A percentile compares a stretch with the other conserved stretches of the same genome.
Evolutionary conservation across 2,797 vertebrate species (phyloP).

Genomic region (Paguma larvata): DNA sequence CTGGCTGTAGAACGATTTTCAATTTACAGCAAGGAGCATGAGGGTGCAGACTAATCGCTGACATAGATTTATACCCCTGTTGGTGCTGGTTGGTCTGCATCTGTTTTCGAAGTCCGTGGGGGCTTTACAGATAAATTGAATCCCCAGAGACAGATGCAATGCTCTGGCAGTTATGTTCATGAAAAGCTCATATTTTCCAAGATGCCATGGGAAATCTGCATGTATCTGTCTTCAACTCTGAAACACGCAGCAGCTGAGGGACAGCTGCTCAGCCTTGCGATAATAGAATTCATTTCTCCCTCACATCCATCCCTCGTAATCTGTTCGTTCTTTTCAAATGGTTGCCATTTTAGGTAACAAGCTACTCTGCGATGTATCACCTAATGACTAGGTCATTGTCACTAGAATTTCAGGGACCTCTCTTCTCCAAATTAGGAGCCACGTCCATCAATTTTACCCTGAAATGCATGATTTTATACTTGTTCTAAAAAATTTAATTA

Average conservation of each 20-base stretch:
- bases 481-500: background rate
- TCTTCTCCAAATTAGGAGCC: background rate
- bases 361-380: background rate
- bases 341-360: background rate
- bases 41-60: background rate
- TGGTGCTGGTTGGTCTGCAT: background rate
- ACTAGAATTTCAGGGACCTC: background rate
- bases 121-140: background rate
- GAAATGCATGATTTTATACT: conserved; percentile 41
- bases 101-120: background rate
- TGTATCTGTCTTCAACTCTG: conserved; percentile 41
- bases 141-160: background rate
- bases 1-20: background rate
- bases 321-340: background rate
- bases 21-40: background rate
- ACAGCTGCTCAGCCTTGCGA: conserved; percentile 65
- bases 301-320: background rate
- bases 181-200: conserved; percentile 63
- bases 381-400: background rate
- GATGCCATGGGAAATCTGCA: conserved; percentile 17
- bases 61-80: background rate
- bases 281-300: background rate
- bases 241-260: conserved; percentile 68
- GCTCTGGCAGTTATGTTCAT: background rate
- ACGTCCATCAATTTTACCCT: background rate